A percentile compares a stretch with the other conserved stretches of the same genome.
Conservation (phyloP, 2,113 vertebrate genomes). For the Bos taurus region DNA sequence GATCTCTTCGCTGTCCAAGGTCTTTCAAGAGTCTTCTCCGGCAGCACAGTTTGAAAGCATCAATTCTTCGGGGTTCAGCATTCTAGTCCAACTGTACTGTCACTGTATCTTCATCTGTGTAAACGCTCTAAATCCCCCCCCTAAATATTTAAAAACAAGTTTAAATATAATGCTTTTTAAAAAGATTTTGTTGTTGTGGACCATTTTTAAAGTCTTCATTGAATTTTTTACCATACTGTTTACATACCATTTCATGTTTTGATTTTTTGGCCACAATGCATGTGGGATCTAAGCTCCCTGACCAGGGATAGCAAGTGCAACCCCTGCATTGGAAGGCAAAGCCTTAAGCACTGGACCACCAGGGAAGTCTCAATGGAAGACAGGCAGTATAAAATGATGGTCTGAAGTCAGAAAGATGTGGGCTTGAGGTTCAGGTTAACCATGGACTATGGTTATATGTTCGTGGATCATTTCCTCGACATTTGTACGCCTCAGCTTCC, state of each 20-base stretch:
- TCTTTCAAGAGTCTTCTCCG: background rate
- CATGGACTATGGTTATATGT: background rate
- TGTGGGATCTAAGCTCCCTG: background rate
- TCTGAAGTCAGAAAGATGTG: background rate
- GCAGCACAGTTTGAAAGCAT: background rate
- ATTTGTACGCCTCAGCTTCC: background rate
- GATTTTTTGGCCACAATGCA: background rate
- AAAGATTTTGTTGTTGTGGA: background rate
- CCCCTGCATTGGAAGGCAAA: background rate
- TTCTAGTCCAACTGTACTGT: background rate
- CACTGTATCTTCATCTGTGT: background rate
- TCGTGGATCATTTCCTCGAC: background rate
- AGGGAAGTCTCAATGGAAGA: background rate
- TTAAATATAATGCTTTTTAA: background rate
- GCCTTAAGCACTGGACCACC: background rate
- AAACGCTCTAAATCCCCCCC: background rate
- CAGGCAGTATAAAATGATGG: too few species aligned
- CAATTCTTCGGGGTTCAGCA: background rate
- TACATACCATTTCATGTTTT: background rate
- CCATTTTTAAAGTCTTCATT: background rate
- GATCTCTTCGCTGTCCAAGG: background rate
- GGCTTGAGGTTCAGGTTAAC: background rate
- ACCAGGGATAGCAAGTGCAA: background rate
- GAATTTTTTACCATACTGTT: background rate
- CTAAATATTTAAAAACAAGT: background rate